These are phyloP conservation scores for Rhopalosiphum nymphaeae DNA, from an alignment of 2,888 invertebrate species.

Conservation along the genomic window DNA sequence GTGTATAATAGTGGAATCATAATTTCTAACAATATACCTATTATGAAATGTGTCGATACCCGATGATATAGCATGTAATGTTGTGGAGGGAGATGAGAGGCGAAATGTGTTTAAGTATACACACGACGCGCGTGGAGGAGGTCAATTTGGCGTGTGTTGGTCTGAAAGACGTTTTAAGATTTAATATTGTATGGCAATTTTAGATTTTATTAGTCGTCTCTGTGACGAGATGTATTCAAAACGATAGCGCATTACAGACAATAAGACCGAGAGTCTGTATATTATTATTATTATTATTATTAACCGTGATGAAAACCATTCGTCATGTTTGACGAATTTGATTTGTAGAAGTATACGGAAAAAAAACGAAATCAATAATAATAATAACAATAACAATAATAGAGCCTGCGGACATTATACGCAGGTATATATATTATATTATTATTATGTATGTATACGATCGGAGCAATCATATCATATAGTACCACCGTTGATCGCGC, in stretches of 20 bases:
- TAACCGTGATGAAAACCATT: slow-evolving; percentile 58
- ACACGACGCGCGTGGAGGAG: not conserved
- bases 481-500: slow-evolving; percentile 34
- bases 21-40: not conserved
- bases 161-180: not conserved
- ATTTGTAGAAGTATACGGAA: slow-evolving; percentile 49
- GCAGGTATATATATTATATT: not conserved
- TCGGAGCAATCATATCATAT: slow-evolving; percentile 42
- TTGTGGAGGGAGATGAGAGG: not conserved
- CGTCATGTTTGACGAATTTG: slow-evolving; percentile 65
- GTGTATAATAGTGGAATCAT: not conserved
- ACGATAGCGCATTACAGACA: slow-evolving; percentile 9
- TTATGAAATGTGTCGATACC: not conserved
- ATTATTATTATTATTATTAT: slow-evolving; percentile 25
- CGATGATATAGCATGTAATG: not conserved
- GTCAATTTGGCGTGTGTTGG: slow-evolving; percentile 19
- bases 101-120: not conserved
- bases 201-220: slow-evolving; percentile 21
- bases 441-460: slow-evolving; percentile 27
- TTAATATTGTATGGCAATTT: slow-evolving; percentile 21
- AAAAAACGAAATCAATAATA: slow-evolving; percentile 54
- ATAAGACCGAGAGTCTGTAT: not conserved
- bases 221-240: slow-evolving; percentile 48
- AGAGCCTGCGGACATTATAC: slow-evolving; percentile 29
- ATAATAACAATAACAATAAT: slow-evolving; percentile 38